phyloP scores from a whole-genome alignment of 2,888 invertebrate species.

The Drosophila subsilvestris region DNA sequence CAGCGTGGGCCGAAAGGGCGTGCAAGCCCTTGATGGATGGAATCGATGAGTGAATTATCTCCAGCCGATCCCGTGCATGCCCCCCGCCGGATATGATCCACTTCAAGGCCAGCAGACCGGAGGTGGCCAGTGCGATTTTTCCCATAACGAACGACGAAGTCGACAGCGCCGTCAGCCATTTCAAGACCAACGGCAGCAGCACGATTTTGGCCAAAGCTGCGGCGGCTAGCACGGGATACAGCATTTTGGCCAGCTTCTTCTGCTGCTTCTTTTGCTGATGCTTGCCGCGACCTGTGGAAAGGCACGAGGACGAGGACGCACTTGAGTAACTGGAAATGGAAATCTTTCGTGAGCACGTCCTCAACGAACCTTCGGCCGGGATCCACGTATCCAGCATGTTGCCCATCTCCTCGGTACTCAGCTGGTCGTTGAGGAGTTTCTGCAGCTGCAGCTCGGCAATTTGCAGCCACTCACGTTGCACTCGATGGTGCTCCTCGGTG shows the following conservation, averaged over 20 bases:
- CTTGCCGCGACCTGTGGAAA: conserved; percentile 76
- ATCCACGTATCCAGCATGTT: conserved; percentile 50
- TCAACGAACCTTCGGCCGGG: conserved; percentile 61
- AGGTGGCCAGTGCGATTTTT: conserved; percentile 81
- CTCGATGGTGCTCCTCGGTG: conserved; percentile 30
- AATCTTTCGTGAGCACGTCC: not conserved
- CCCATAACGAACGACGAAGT: conserved; percentile 84
- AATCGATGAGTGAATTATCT: conserved; percentile 72
- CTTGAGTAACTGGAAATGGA: not conserved
- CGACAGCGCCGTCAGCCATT: conserved; percentile 88
- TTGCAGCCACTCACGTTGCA: conserved; percentile 30
- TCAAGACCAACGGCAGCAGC: conserved; percentile 88
- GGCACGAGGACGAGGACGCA: not conserved
- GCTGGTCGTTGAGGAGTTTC: conserved; percentile 51
- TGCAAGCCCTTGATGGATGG: conserved; percentile 55
- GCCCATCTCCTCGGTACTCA: conserved; percentile 34
- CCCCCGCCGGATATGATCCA: conserved; percentile 68
- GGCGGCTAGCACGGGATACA: conserved; percentile 87
- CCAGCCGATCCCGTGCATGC: conserved; percentile 67
- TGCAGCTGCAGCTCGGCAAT: conserved; percentile 52
- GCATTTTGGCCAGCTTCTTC: conserved; percentile 85
- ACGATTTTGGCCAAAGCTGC: conserved; percentile 88
- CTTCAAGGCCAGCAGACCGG: conserved; percentile 78
- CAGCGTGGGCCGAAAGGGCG: conserved; percentile 37
- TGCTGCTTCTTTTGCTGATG: conserved; percentile 75